Evolutionary conservation across 1,140 invertebrate genomes (phyloP).

Genomic region (Antheraea mylitta): DNA sequence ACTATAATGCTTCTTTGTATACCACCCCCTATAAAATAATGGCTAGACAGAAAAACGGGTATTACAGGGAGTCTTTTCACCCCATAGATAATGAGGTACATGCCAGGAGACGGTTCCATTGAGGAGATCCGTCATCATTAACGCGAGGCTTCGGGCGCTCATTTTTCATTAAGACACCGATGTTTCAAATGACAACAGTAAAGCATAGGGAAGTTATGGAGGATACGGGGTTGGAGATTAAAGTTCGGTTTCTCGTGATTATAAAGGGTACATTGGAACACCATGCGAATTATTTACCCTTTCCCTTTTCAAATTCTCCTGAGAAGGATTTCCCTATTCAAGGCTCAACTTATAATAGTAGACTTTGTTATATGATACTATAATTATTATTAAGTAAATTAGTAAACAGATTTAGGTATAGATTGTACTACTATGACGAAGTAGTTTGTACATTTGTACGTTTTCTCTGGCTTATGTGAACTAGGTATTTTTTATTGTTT

Average conservation of each 20-base stretch:
- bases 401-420: too few relatives aligned
- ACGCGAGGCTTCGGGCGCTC: slow-evolving; percentile 46
- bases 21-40: slow-evolving; percentile 32
- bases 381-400: too few relatives aligned
- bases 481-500: too few relatives aligned
- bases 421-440: too few relatives aligned
- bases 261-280: neutral
- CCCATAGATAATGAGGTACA: slow-evolving; percentile 65
- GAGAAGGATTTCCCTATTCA: too few relatives aligned
- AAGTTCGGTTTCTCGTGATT: neutral
- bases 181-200: slow-evolving; percentile 58
- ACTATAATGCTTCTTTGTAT: too few relatives aligned
- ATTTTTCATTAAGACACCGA: slow-evolving; percentile 68
- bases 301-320: neutral
- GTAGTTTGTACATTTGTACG: too few relatives aligned
- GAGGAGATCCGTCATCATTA: slow-evolving; percentile 72
- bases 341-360: too few relatives aligned
- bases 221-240: slow-evolving; percentile 16
- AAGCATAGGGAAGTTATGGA: slow-evolving; percentile 13
- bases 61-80: slow-evolving; percentile 52
- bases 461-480: too few relatives aligned
- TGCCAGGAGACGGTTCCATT: slow-evolving; percentile 56
- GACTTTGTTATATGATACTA: too few relatives aligned
- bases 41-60: slow-evolving; percentile 28
- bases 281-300: neutral